A percentile compares a stretch with the other conserved stretches of the same genome.
Evolutionary conservation across 2,888 invertebrate genomes (phyloP).

Genomic region (Oscheius onirici): DNA sequence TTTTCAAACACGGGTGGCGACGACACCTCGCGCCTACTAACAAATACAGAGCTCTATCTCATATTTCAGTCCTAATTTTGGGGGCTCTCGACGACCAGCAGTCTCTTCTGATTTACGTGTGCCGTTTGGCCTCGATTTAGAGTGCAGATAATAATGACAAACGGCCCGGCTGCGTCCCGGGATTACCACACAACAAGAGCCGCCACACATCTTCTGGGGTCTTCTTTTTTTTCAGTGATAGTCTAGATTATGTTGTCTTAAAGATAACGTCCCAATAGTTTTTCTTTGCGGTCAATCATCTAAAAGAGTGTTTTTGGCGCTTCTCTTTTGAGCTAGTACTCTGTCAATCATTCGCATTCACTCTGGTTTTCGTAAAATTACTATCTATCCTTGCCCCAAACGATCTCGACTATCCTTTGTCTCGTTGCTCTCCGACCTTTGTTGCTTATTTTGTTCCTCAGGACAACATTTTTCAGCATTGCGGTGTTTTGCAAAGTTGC

Average conservation of each 20-base stretch:
- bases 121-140: slow-evolving; percentile 17
- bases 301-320: background rate
- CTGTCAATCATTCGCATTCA: too few species aligned
- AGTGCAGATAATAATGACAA: slow-evolving; percentile 28
- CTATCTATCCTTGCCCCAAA: too few species aligned
- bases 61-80: background rate
- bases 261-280: too few species aligned
- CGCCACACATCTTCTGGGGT: background rate
- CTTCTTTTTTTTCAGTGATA: background rate
- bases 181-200: slow-evolving; percentile 15
- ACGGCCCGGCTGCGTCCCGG: slow-evolving; percentile 24
- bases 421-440: too few species aligned
- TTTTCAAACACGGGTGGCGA: slow-evolving; percentile 21
- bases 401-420: too few species aligned
- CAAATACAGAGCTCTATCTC: background rate
- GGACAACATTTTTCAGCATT: too few species aligned
- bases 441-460: too few species aligned
- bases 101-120: background rate
- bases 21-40: slow-evolving; percentile 25
- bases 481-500: too few species aligned
- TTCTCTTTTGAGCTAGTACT: too few species aligned
- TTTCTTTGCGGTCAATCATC: background rate
- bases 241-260: background rate
- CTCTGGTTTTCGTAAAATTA: too few species aligned
- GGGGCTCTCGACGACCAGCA: background rate